These are phyloP conservation scores for Halictus ligatus DNA, from an alignment of 2,888 invertebrate genomes.

Conservation along the genomic window DNA sequence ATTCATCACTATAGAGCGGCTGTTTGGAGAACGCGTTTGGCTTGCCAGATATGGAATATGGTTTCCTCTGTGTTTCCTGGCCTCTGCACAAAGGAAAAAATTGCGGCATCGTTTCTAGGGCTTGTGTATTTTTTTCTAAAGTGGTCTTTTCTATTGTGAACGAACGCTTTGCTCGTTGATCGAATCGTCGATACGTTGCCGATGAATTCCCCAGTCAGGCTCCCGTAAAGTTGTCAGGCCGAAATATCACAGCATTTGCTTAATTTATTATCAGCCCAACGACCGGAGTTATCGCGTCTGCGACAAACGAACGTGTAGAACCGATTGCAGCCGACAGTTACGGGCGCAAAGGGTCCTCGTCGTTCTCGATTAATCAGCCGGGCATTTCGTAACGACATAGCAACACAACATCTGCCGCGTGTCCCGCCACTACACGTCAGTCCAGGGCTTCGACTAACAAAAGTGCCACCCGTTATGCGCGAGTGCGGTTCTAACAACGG, in stretches of 20 bases:
- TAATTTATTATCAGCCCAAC: conserved; percentile 42
- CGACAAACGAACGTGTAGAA: conserved; percentile 58
- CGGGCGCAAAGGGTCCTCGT: conserved; percentile 77
- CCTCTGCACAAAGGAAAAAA: neutral
- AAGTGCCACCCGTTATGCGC: conserved; percentile 66
- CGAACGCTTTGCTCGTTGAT: neutral
- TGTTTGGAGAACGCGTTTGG: neutral
- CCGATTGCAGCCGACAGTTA: conserved; percentile 79
- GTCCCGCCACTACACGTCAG: conserved; percentile 73
- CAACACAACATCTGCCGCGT: conserved; percentile 75
- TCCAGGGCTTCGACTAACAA: conserved; percentile 61
- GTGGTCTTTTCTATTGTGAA: neutral
- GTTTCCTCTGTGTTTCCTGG: neutral
- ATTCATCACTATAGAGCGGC: neutral
- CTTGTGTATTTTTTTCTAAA: neutral
- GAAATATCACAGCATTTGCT: conserved; percentile 28
- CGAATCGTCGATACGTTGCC: too few species aligned
- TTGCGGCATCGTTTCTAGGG: neutral
- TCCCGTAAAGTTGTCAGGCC: neutral
- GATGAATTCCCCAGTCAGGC: neutral
- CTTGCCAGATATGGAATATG: neutral
- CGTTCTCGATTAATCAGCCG: conserved; percentile 79
- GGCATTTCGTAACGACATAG: conserved; percentile 78
- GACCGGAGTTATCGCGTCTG: conserved; percentile 39
- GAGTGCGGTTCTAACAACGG: conserved; percentile 35